Conservation (phyloP, 2,797 vertebrate species). For the Alfaro cultratus region DNA sequence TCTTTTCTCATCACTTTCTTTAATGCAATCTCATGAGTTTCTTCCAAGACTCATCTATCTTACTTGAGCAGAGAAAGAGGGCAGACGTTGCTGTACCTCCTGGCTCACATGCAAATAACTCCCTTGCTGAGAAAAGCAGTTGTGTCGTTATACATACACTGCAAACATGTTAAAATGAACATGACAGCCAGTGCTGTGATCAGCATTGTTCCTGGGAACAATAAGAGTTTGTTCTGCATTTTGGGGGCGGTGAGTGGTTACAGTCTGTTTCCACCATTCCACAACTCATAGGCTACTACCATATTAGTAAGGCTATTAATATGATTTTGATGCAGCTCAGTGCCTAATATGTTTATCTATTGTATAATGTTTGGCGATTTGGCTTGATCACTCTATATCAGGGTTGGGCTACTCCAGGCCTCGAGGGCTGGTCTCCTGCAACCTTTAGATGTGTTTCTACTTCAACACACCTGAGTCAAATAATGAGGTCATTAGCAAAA, state of each 20-base stretch:
- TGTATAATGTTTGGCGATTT: neutral
- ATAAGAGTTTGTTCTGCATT: neutral
- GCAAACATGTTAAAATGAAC: slow-evolving; percentile 11
- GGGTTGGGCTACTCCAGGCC: too few relatives aligned
- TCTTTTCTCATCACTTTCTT: slow-evolving; percentile 46
- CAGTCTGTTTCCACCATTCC: neutral
- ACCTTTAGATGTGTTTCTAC: too few relatives aligned
- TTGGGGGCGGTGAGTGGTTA: neutral
- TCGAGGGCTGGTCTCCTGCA: too few relatives aligned
- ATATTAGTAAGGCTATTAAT: neutral
- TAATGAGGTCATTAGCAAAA: too few relatives aligned
- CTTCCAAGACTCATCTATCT: slow-evolving; percentile 32
- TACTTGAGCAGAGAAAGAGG: slow-evolving; percentile 1
- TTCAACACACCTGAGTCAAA: too few relatives aligned
- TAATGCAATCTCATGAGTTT: slow-evolving; percentile 25
- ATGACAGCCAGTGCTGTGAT: slow-evolving; percentile 6
- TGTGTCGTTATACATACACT: neutral
- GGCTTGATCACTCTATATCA: neutral
- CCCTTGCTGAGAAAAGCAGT: slow-evolving; percentile 1
- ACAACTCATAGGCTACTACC: neutral
- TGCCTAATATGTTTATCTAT: neutral
- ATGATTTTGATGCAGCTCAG: neutral
- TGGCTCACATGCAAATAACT: slow-evolving; percentile 3
- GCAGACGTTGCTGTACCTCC: neutral
- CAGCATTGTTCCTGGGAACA: neutral